Base-by-base conservation (phyloP, 2,888 invertebrate genomes). In the Arctia plantaginis region DNA sequence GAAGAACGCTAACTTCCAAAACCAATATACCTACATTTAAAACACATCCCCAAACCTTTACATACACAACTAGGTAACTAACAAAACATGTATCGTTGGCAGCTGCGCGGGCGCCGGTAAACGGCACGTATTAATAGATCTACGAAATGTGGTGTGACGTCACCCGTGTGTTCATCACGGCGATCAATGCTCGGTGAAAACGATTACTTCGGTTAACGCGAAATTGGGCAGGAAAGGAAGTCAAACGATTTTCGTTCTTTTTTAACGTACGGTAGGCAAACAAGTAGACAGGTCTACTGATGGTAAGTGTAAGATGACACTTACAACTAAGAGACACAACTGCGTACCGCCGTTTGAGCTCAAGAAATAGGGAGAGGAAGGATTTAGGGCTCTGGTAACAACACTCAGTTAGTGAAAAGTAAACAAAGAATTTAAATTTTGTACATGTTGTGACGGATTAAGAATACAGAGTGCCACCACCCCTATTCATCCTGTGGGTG, bases 141-240 rank as follows among this genome's bases (percentile, higher is more conserved):
- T 67, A 69, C 83, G 75, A 82, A 85, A 84, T 86, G 86, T 83
- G 73, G 70, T 41, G 74, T 84, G 85, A 86, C 85, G 85, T 84
- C 85, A 84, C 41, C 10, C 6, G 73, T 39, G 39, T 69, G 33
- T 41, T 66, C 47, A 33, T 47, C 27, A 15, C 44, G 10, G 15
- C 41, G 66, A 66, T 69, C 41, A 44, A 44, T 55, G 66, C 55
- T 41, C 44, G 67, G 33, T 23, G 35, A n/a, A 3, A 23, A 47
- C n/a, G 44, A 65, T 64, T 62, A 62, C 64, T 44, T 62, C 10
- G n/a, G 33, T 47, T 44, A 62, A 41, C 20, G 39, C 7, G 59
- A 27, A 41, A 20, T 10, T 10, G 59, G 41, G 18, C 39, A 41
- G 51, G 3, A 55, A 10, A 35, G 6, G 20, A 59, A 7, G 62